Percentiles rank a stretch among this genome's conserved stretches.
These are phyloP conservation scores for Amphipoea lucens DNA, from an alignment of 2,888 invertebrate genomes.

Conservation along the genomic window DNA sequence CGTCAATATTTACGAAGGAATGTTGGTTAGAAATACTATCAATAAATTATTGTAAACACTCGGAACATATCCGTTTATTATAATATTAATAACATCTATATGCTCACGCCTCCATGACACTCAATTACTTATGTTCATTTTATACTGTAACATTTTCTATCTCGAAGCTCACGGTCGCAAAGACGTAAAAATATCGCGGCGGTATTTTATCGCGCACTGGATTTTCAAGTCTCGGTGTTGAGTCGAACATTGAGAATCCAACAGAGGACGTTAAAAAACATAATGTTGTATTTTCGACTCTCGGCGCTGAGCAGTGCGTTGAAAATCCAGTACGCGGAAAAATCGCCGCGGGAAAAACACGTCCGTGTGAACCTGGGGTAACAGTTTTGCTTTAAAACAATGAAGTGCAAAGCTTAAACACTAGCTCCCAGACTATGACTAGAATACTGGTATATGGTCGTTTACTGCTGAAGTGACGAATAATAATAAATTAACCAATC, in stretches of 20 bases:
- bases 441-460: neutral
- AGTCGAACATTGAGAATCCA: too few relatives aligned
- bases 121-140: conserved; percentile 23
- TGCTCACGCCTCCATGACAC: conserved; percentile 60
- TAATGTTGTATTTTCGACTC: too few relatives aligned
- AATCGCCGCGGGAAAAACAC: neutral
- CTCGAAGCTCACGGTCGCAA: too few relatives aligned
- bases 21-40: conserved; percentile 39
- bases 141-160: conserved; percentile 7
- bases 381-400: conserved; percentile 3
- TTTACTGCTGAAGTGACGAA: neutral
- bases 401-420: neutral
- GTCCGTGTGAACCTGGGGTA: too few relatives aligned
- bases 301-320: neutral
- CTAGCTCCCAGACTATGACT: conserved; percentile 7
- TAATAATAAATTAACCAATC: conserved; percentile 12
- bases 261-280: too few relatives aligned
- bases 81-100: conserved; percentile 26
- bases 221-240: neutral
- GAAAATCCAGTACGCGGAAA: neutral
- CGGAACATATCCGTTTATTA: conserved; percentile 35
- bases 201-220: too few relatives aligned
- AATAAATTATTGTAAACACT: conserved; percentile 49
- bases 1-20: conserved; percentile 54
- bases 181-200: neutral